A percentile compares a stretch with the other conserved stretches of the same genome.
These are phyloP conservation scores for Ceratitis capitata DNA, from an alignment of 1,140 invertebrate species.

Conservation along the genomic window DNA sequence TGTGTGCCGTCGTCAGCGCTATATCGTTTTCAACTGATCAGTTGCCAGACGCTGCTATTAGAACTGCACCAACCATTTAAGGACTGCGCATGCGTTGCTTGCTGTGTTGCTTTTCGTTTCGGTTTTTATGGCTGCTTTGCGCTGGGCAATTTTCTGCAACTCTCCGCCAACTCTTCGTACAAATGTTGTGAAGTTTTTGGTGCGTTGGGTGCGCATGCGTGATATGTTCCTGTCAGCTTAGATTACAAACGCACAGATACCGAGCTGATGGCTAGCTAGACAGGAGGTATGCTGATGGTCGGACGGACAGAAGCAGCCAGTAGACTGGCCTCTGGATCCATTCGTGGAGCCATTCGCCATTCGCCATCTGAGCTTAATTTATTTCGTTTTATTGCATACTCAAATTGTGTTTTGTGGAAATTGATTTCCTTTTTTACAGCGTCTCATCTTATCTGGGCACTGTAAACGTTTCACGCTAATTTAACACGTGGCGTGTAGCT, in stretches of 20 bases:
- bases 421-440: neutral
- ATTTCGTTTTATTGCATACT: neutral
- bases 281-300: neutral
- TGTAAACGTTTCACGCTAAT: constrained; percentile 11
- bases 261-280: neutral
- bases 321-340: no score
- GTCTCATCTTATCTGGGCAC: neutral
- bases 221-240: constrained; percentile 3
- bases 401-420: neutral
- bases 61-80: neutral
- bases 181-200: neutral
- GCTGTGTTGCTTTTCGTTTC: no score
- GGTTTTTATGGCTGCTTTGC: neutral
- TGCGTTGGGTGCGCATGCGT: neutral
- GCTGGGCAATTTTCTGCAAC: neutral
- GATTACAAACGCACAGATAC: neutral
- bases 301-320: neutral
- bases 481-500: neutral
- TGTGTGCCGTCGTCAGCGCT: neutral
- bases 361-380: neutral
- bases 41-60: neutral
- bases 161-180: neutral
- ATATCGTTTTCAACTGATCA: neutral
- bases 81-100: neutral
- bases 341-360: no score